phyloP scores from a whole-genome alignment of 2,113 vertebrate genomes.

The Oryzias celebensis region DNA sequence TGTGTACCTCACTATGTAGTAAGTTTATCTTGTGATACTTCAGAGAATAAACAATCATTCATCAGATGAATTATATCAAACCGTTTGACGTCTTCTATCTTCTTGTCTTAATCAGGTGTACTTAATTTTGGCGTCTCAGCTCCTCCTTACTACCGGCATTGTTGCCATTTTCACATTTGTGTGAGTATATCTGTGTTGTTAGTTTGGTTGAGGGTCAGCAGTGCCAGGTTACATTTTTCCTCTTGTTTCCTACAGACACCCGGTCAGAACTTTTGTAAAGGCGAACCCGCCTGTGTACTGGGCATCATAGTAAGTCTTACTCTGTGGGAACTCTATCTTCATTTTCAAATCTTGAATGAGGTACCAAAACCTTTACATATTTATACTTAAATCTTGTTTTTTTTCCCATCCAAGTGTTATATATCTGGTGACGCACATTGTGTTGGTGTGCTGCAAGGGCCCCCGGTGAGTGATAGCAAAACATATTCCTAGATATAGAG shows the following conservation, averaged over 20 bases:
- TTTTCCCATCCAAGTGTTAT: conserved; percentile 78
- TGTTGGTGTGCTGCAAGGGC: conserved; percentile 89
- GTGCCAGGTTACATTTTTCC: not conserved
- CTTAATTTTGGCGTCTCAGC: conserved; percentile 86
- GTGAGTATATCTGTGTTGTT: conserved; percentile 59
- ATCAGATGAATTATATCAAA: not conserved
- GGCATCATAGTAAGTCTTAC: conserved; percentile 86
- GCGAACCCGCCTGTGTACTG: conserved; percentile 82
- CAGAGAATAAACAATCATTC: no score
- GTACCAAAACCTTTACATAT: not conserved
- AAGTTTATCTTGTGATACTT: no score
- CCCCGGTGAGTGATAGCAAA: conserved; percentile 85
- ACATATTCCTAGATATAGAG: no score
- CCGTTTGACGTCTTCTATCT: not conserved
- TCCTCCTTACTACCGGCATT: conserved; percentile 85
- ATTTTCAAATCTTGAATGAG: not conserved
- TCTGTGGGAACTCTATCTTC: not conserved
- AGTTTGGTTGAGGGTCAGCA: not conserved
- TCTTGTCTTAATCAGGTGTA: conserved; percentile 82
- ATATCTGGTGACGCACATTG: conserved; percentile 86
- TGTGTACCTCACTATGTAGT: no score
- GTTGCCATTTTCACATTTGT: conserved; percentile 87
- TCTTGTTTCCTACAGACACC: conserved; percentile 61
- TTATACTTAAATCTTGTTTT: not conserved
- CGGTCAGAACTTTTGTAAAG: conserved; percentile 69